A percentile compares a stretch with the other conserved stretches of the same genome.
phyloP scores from a whole-genome alignment of 2,113 vertebrate genomes.

The Ginglymostoma cirratum region DNA sequence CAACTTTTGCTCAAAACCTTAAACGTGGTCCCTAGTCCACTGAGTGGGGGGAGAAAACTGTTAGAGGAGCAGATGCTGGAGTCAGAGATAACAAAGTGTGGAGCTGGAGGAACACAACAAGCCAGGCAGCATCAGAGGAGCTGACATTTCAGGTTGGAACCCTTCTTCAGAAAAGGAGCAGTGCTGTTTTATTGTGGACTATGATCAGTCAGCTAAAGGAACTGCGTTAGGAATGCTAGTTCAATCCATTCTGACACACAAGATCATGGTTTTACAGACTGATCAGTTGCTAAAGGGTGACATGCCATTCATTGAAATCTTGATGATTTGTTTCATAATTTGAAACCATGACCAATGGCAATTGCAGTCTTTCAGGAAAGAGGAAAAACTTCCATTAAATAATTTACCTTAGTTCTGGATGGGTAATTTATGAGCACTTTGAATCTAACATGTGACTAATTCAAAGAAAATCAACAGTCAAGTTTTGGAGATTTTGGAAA shows the following conservation, averaged over 20 bases:
- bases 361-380: neutral
- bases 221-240: neutral
- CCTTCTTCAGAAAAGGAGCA: neutral
- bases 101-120: too few species aligned
- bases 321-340: neutral
- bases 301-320: neutral
- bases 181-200: neutral
- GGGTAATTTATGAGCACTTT: neutral
- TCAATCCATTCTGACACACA: neutral
- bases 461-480: neutral
- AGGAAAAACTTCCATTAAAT: neutral
- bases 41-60: too few species aligned
- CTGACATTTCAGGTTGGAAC: too few species aligned
- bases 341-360: neutral
- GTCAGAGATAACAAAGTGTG: too few species aligned
- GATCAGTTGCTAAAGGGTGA: neutral
- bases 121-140: too few species aligned
- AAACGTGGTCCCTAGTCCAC: too few species aligned
- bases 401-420: neutral
- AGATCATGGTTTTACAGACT: neutral
- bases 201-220: neutral
- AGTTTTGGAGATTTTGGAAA: neutral
- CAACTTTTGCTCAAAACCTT: too few species aligned
- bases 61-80: too few species aligned
- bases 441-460: neutral